phyloP scores from a whole-genome alignment of 2,888 invertebrate species.

The Dugesia japonica region DNA sequence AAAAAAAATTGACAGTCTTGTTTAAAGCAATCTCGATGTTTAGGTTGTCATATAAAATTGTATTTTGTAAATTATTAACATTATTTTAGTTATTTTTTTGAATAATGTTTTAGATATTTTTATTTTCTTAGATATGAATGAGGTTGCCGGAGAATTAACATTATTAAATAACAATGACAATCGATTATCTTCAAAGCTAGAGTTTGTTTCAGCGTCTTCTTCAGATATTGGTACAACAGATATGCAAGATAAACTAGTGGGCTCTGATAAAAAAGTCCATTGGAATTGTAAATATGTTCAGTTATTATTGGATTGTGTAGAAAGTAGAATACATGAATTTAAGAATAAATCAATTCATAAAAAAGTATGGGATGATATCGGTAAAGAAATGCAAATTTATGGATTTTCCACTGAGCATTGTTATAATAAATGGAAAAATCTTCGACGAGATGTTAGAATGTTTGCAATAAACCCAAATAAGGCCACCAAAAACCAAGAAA shows the following conservation, averaged over 20 bases:
- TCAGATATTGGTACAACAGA: slow-evolving; percentile 1
- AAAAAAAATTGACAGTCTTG: not conserved
- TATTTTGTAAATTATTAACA: not conserved
- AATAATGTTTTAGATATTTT: too few relatives aligned
- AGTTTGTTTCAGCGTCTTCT: not conserved
- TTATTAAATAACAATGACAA: too few relatives aligned
- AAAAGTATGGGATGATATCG: slow-evolving; percentile 17
- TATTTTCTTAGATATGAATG: too few relatives aligned
- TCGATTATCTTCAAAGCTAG: too few relatives aligned
- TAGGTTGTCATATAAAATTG: not conserved
- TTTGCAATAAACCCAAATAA: slow-evolving; percentile 15
- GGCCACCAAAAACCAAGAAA: not conserved
- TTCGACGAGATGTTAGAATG: slow-evolving; percentile 5
- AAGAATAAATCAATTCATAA: not conserved
- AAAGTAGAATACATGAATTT: slow-evolving; percentile 22
- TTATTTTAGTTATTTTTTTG: too few relatives aligned
- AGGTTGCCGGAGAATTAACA: too few relatives aligned
- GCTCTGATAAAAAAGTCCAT: slow-evolving; percentile 23
- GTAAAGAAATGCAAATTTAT: not conserved
- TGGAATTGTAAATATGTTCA: slow-evolving; percentile 6
- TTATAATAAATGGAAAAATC: slow-evolving; percentile 26
- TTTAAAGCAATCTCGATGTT: not conserved
- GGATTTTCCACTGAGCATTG: slow-evolving; percentile 27
- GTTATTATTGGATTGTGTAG: slow-evolving; percentile 4
- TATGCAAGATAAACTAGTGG: not conserved